Evolutionary conservation across 30 jellyfish, hydroid and myxozoan genomes (phyloP).

Genomic region (Nemopilema nomurai): DNA sequence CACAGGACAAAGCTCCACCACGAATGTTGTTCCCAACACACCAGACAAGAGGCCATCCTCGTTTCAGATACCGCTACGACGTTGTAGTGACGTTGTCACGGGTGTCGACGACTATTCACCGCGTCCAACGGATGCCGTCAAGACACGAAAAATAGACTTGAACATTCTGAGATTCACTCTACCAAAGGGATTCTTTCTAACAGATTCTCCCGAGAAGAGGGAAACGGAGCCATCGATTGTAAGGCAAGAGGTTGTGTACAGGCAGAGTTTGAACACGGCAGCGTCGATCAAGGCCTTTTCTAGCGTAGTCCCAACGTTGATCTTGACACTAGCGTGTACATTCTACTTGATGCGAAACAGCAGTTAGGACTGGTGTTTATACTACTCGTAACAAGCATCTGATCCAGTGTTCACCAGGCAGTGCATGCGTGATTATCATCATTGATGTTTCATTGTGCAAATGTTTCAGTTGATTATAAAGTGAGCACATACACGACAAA

Average conservation of each 20-base stretch:
- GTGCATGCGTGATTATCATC: too few relatives aligned
- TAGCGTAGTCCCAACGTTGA: background rate
- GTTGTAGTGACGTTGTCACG: slow-evolving; percentile 59
- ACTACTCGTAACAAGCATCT: background rate
- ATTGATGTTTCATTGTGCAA: too few relatives aligned
- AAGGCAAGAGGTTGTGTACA: background rate
- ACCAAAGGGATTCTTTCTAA: slow-evolving; percentile 29
- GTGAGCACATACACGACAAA: background rate
- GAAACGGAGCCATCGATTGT: background rate
- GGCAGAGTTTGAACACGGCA: background rate
- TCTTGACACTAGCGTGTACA: background rate
- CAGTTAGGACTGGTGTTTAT: background rate
- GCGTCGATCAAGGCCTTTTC: background rate
- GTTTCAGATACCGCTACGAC: slow-evolving; percentile 67
- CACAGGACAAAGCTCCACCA: slow-evolving; percentile 81
- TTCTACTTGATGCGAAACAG: background rate
- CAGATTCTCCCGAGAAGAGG: slow-evolving; percentile 1
- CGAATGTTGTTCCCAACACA: slow-evolving; percentile 12
- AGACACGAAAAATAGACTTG: slow-evolving; percentile 44
- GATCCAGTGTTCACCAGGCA: background rate
- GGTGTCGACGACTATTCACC: slow-evolving; percentile 20
- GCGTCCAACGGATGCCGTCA: slow-evolving; percentile 32
- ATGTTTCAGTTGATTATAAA: too few relatives aligned
- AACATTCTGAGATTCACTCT: slow-evolving; percentile 44
- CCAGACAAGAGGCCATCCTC: slow-evolving; percentile 71